phyloP scores from a whole-genome alignment of 1,140 invertebrate species.

The Drosophila varians region DNA sequence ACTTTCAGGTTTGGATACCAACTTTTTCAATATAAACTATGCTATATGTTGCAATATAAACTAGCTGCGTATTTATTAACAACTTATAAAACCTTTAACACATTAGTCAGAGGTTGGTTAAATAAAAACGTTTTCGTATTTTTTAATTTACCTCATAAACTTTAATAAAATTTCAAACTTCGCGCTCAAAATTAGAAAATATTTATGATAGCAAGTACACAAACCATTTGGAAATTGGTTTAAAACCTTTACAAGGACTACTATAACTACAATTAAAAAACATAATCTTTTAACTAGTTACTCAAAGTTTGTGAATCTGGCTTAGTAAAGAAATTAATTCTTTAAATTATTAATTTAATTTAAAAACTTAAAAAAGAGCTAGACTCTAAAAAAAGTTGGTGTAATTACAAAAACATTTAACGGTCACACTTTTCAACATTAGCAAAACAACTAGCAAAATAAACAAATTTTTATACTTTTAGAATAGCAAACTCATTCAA shows the following conservation, averaged over 20 bases:
- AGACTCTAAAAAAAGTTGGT: not conserved
- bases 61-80: too few species aligned
- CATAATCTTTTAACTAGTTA: not conserved
- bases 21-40: too few species aligned
- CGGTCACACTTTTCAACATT: not conserved
- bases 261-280: too few species aligned
- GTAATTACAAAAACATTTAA: not conserved
- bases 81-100: too few species aligned
- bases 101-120: too few species aligned
- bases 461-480: constrained; percentile 4
- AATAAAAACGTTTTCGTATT: not conserved
- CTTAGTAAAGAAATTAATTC: too few species aligned
- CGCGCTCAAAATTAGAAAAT: not conserved
- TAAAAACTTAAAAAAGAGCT: not conserved
- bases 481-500: constrained; percentile 13
- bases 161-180: not conserved
- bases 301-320: too few species aligned
- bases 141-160: too few species aligned
- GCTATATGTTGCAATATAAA: too few species aligned
- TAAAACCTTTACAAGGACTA: too few species aligned
- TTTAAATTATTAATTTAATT: too few species aligned
- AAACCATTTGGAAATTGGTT: not conserved
- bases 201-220: not conserved
- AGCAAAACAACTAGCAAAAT: not conserved
- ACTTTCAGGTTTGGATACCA: too few species aligned